phyloP scores from a whole-genome alignment of 2,797 vertebrate genomes.

The Harpagifer antarcticus region DNA sequence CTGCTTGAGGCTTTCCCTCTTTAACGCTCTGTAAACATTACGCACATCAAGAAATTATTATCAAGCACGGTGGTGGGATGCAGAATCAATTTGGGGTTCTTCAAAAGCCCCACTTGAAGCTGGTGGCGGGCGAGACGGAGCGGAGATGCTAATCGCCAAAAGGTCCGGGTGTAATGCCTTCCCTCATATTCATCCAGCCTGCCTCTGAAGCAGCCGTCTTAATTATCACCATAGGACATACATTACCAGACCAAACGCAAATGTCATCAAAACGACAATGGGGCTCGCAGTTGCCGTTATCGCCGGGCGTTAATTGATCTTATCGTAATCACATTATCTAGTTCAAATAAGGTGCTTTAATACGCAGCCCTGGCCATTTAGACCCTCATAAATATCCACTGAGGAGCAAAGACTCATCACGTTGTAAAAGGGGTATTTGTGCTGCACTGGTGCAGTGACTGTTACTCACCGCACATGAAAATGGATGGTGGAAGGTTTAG shows the following conservation, averaged over 20 bases:
- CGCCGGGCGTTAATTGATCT: slow-evolving; percentile 74
- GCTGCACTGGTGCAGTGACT: slow-evolving; percentile 7
- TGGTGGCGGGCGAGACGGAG: slow-evolving; percentile 64
- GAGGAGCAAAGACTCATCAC: slow-evolving; percentile 29
- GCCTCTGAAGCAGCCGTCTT: slow-evolving; percentile 75
- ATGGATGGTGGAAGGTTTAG: not conserved
- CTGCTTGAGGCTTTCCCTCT: slow-evolving; percentile 34
- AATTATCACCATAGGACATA: slow-evolving; percentile 83
- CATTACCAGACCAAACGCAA: slow-evolving; percentile 82
- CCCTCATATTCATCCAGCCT: slow-evolving; percentile 73
- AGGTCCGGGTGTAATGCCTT: slow-evolving; percentile 78
- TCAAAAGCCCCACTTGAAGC: slow-evolving; percentile 84
- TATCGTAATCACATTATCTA: slow-evolving; percentile 76
- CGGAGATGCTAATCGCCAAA: slow-evolving; percentile 81
- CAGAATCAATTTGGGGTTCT: slow-evolving; percentile 82
- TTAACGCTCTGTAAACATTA: slow-evolving; percentile 73
- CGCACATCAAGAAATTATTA: slow-evolving; percentile 67
- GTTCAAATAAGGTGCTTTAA: slow-evolving; percentile 77
- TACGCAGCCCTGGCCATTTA: slow-evolving; percentile 60
- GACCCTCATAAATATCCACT: slow-evolving; percentile 57
- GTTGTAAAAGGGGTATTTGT: slow-evolving; percentile 30
- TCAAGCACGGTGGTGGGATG: slow-evolving; percentile 50
- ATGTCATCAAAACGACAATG: slow-evolving; percentile 78
- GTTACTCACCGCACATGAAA: slow-evolving; percentile 2
- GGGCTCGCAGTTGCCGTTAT: slow-evolving; percentile 66